Evolutionary conservation across 2,888 invertebrate species (phyloP), one percentile per base, ranked within the genome.

Genomic region (Pterobdella sp.): DNA sequence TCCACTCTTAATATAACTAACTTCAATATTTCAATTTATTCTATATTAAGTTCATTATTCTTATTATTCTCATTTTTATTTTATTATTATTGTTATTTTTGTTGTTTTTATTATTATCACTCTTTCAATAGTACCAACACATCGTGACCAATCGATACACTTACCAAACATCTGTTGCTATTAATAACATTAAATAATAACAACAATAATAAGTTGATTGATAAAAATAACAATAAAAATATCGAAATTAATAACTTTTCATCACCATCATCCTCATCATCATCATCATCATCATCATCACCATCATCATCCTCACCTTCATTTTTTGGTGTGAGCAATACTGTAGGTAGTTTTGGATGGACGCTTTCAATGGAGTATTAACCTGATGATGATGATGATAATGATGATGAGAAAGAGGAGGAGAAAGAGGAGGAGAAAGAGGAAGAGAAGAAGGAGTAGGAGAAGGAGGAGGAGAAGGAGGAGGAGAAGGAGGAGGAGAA

Each of bases 401-500:
- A 56, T 68, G 76, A 34, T 49, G 42, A 2, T 29, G 74, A 74
- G 63, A 34, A 52, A 34, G 65, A 68, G 34, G 64, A 73, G 35
- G 73, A 36, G 32, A 69, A 56, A 49, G 67, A 66, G 32, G 71
- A 70, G 42, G 67, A 73, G 52, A 71, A 72, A n/a, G 70, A 64
- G 34, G 74, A 73, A 52, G 34, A 66, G 70, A 75, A 77, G 65
- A 75, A 76, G 72, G 70, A 74, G 36, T 72, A 77, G 76, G 60
- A n/a, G 7, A 26, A n/a, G n/a, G 60, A 80, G 79, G 75, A 75
- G 73, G 31, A n/a, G 60, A 26, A 18, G 60, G 60, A 18, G 7
- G 60, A 56, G 7, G 66, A 72, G 60, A 78, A 79, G 75, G 80
- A 79, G 72, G 80, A 81, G 73, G 79, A 79, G 75, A 81, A 79